Conservation (phyloP, 1,140 invertebrate species). For the Dufourea novaeangliae region DNA sequence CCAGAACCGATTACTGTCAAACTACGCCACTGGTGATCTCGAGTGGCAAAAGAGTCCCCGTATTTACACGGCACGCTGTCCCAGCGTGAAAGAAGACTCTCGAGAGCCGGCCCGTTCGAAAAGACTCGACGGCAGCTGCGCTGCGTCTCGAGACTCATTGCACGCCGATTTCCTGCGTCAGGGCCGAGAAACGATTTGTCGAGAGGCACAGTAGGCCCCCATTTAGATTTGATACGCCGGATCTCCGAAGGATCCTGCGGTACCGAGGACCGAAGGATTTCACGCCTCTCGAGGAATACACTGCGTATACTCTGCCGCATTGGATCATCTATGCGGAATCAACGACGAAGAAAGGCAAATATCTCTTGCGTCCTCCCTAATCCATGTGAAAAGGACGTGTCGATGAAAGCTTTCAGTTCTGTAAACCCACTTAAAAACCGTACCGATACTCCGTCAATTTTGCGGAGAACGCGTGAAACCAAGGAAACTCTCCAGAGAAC, state of each 20-base stretch:
- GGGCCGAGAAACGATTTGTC: constrained; percentile 54
- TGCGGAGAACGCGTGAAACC: constrained; percentile 33
- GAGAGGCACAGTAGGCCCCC: constrained; percentile 23
- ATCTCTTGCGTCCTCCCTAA: constrained; percentile 5
- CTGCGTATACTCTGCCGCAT: constrained; percentile 4
- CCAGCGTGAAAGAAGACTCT: constrained; percentile 27
- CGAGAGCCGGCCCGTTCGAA: constrained; percentile 18
- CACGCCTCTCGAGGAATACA: constrained; percentile 61
- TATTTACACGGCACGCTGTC: constrained; percentile 20
- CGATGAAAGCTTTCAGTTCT: background rate
- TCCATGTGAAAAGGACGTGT: constrained; percentile 18
- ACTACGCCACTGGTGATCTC: background rate
- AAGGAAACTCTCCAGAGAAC: background rate
- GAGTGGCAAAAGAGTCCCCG: background rate
- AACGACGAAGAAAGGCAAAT: background rate
- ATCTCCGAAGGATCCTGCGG: constrained; percentile 28
- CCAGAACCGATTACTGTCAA: background rate
- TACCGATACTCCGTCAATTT: background rate
- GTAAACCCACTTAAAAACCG: background rate
- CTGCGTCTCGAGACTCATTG: constrained; percentile 42
- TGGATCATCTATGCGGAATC: constrained; percentile 28
- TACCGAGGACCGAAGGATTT: constrained; percentile 51
- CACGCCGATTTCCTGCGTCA: constrained; percentile 57
- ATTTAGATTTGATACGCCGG: constrained; percentile 55
- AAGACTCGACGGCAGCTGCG: constrained; percentile 50